phyloP scores from a whole-genome alignment of 30 jellyfish, hydroid and myxozoan species.

The Phacellophora camtschatica region DNA sequence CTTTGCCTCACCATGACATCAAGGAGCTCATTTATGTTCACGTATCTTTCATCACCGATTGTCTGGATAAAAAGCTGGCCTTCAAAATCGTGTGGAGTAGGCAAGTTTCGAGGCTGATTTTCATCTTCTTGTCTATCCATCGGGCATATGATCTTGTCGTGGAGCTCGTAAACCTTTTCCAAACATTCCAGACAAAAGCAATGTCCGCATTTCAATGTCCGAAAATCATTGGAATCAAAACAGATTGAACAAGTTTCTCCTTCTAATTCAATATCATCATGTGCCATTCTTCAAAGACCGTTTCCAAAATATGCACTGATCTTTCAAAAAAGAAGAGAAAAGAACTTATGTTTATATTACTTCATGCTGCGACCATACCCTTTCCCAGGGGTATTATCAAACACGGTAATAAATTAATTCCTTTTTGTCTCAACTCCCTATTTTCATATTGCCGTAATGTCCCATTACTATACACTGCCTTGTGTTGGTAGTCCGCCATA shows the following conservation, averaged over 20 bases:
- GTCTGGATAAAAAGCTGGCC: slow-evolving; percentile 2
- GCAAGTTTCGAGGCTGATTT: slow-evolving; percentile 12
- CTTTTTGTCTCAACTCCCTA: too few relatives aligned
- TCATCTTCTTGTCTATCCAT: slow-evolving; percentile 15
- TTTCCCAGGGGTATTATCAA: too few relatives aligned
- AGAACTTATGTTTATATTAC: too few relatives aligned
- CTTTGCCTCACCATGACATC: slow-evolving; percentile 28
- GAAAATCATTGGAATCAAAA: slow-evolving; percentile 15
- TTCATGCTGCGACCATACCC: too few relatives aligned
- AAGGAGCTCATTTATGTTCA: background rate
- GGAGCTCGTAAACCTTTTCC: background rate
- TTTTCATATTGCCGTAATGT: too few relatives aligned
- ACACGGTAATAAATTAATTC: too few relatives aligned
- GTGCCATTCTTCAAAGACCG: too few relatives aligned
- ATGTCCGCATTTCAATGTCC: slow-evolving; percentile 52
- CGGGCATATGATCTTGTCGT: slow-evolving; percentile 23
- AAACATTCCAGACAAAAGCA: slow-evolving; percentile 40
- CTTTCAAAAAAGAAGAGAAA: too few relatives aligned
- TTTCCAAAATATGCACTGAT: too few relatives aligned
- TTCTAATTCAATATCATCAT: background rate
- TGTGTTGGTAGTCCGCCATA: too few relatives aligned
- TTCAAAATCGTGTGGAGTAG: slow-evolving; percentile 38
- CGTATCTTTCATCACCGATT: background rate
- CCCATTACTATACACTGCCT: too few relatives aligned
- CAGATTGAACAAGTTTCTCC: slow-evolving; percentile 12